Evolutionary conservation across 2,797 vertebrate species (phyloP), one percentile per base, ranked within the genome.

Genomic region (Bovichtus variegatus): DNA sequence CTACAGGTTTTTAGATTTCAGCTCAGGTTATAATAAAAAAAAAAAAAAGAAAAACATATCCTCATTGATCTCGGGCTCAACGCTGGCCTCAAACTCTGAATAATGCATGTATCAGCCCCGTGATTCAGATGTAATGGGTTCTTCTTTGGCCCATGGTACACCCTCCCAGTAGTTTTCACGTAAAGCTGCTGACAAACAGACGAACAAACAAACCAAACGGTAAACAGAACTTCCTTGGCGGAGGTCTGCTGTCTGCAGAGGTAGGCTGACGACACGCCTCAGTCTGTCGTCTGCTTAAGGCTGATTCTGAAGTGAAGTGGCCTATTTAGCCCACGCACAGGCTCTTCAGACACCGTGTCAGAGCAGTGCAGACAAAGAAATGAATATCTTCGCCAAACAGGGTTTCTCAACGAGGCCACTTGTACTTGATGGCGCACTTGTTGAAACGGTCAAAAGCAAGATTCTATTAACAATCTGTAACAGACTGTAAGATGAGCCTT

Each of bases 61-160:
- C 44, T 59, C 50, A 78, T 79, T 90, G 84, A 80, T 88, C 61
- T 54, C 8, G 15, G 64, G 29, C 38, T 78, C 71, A 65, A 71
- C 16, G 13, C 16, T 41, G 58, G 51, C 16, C 63, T 76, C 27
- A 70, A 47, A 47, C 41, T 80, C 61, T 47, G 78, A 80, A 73
- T 70, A 34, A 34, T 34, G 34, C 9, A 31, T 34, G 31, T 34
- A 7, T 9, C 31, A 31, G 34, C 31, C 34, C 6, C 31, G 34
- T 34, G 31, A 34, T 34, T 34, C 8, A 9, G 31, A 34, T 34
- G 7, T 34, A 34, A 34, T 34, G 31, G 31, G 31, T 34, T 34
- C 34, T 34, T 31, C 8, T 31, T 8, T 34, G 31, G 31, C 34
- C 31, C 31, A 7, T 34, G 31, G 34, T 34, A 34, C 6, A 34